Base-by-base conservation (phyloP, 2,888 invertebrate genomes). In the Tetropium fuscum region DNA sequence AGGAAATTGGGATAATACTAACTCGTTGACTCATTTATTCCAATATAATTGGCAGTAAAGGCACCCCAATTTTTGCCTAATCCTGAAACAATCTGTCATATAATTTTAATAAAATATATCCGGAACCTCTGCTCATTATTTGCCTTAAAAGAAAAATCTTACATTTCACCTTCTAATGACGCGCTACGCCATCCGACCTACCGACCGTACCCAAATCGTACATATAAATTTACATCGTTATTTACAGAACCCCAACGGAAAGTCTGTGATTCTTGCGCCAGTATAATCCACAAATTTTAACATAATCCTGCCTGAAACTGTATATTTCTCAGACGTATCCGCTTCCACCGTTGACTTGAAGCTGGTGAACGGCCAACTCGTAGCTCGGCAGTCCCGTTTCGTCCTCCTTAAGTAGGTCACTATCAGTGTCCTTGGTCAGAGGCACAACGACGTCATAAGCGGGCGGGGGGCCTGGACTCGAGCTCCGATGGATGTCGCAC, bases 401-500 rank as follows among this genome's bases (percentile, higher is more conserved):
- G 60, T 80, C 78, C 40, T 73, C 73, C 55, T 73, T 60, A 64
- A 82, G 83, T 77, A 81, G 78, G 63, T 81, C 70, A 11, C 82
- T 80, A 68, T 83, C 82, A 22, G 75, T 63, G 18, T 60, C 61
- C 32, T 70, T 68, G 27, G 43, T 53, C 3, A 55, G 58, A 54
- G 68, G 55, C 53, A 66, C 63, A 25, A 67, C 69, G 2, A 49
- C 61, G 38, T 68, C 68, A 38, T 68, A 64, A 1, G 88, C 84
- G 0, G 90, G 90, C 7, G 90, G 90, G 0, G 89, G 88, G 0
- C 88, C 87, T 0, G 87, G 83, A 1, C 85, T 73, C 72, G 82
- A 73, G 0, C 82, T 80, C 73, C 84, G 69, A 34, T 69, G 72
- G 7, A 65, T 49, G 43, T 75, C 77, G 66, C 63, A 45, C 60